A percentile compares a stretch with the other conserved stretches of the same genome.
Evolutionary conservation across 2,113 vertebrate species (phyloP).

Genomic region (Anguilla japonica): DNA sequence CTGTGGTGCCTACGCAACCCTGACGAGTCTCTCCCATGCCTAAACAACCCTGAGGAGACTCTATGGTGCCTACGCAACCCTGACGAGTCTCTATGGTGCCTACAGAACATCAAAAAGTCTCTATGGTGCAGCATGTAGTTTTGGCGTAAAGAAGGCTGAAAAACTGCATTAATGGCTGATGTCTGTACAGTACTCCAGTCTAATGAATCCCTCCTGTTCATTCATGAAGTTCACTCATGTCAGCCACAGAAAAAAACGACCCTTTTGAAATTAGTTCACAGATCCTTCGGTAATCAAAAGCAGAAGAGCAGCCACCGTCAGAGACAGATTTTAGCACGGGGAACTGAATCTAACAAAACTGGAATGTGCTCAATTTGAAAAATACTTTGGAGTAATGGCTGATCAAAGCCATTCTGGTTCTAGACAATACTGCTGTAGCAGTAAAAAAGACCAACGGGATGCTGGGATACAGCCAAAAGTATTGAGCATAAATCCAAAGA

Average conservation of each 20-base stretch:
- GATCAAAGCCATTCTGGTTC: too few relatives aligned
- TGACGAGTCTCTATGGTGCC: too few relatives aligned
- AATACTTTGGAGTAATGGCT: too few relatives aligned
- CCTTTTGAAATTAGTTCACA: not conserved
- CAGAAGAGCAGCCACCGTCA: not conserved
- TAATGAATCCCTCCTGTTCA: conserved; percentile 2
- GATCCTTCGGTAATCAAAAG: not conserved
- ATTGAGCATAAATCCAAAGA: too few relatives aligned
- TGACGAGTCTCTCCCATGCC: too few relatives aligned
- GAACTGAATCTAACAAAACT: not conserved
- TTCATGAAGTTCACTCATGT: not conserved
- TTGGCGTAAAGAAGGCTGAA: not conserved
- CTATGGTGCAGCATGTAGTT: not conserved
- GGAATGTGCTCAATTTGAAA: too few relatives aligned
- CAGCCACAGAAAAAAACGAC: not conserved
- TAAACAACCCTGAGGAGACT: too few relatives aligned
- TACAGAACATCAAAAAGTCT: too few relatives aligned
- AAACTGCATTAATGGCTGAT: not conserved
- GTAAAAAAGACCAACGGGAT: too few relatives aligned
- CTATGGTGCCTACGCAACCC: not conserved
- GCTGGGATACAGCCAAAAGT: too few relatives aligned
- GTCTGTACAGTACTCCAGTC: not conserved
- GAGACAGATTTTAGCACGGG: not conserved
- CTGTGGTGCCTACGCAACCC: too few relatives aligned
- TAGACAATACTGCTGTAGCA: too few relatives aligned